A percentile compares a stretch with the other conserved stretches of the same genome.
Evolutionary conservation across 2,113 vertebrate species (phyloP).

Genomic region (Chaetodon trifascialis): DNA sequence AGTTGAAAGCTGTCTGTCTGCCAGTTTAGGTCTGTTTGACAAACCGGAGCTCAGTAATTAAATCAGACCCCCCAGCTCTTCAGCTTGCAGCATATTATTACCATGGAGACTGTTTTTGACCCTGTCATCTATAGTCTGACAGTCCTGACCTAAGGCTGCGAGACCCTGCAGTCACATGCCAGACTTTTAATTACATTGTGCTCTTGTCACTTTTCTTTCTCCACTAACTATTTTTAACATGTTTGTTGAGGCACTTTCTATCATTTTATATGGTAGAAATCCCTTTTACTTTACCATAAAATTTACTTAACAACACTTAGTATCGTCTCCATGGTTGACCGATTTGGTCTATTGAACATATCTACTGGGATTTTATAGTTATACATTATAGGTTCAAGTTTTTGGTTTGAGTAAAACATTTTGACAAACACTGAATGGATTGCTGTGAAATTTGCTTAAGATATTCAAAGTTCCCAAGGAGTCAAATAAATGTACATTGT

Average conservation of each 20-base stretch:
- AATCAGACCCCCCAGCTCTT: conserved; percentile 12
- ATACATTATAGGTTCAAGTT: too few species aligned
- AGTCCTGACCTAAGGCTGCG: not conserved
- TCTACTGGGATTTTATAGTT: too few species aligned
- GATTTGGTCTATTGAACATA: too few species aligned
- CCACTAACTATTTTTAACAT: not conserved
- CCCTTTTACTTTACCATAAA: too few species aligned
- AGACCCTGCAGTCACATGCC: not conserved
- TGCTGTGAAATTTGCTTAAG: too few species aligned
- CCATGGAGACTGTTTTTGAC: conserved; percentile 36
- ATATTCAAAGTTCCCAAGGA: too few species aligned
- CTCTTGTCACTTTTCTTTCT: not conserved
- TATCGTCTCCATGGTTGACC: too few species aligned
- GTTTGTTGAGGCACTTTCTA: not conserved
- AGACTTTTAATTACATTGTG: not conserved
- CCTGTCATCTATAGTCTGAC: not conserved
- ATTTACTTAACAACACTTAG: too few species aligned
- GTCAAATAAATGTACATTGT: too few species aligned
- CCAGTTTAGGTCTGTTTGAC: not conserved
- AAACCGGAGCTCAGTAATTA: conserved; percentile 19
- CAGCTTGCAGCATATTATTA: conserved; percentile 4
- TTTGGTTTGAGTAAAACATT: too few species aligned
- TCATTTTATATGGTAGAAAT: not conserved
- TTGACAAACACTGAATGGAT: too few species aligned
- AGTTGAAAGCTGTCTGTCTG: conserved; percentile 20